These are phyloP conservation scores for Capromys pilorides DNA, from an alignment of 2,797 vertebrate genomes.

Conservation along the genomic window DNA sequence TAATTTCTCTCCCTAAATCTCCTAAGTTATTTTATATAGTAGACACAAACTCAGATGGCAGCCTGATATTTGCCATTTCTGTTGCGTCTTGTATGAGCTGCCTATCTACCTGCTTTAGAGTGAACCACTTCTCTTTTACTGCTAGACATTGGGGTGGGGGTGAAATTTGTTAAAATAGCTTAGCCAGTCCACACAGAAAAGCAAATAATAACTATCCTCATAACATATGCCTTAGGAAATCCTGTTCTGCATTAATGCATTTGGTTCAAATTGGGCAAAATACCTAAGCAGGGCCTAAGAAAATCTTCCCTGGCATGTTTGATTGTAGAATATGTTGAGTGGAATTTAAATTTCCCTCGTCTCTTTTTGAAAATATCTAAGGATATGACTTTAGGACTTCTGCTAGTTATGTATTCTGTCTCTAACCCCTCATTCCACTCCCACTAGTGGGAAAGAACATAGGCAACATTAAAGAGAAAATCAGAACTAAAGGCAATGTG, in stretches of 20 bases:
- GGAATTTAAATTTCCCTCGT: not conserved
- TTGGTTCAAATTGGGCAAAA: not conserved
- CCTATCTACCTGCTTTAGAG: not conserved
- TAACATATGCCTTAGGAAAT: not conserved
- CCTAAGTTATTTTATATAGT: slow-evolving; percentile 32
- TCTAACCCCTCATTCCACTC: not conserved
- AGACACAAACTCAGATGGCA: not conserved
- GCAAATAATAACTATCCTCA: not conserved
- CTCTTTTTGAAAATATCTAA: not conserved
- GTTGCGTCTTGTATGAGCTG: not conserved
- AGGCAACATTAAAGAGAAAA: not conserved
- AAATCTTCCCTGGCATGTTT: not conserved
- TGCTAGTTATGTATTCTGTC: not conserved
- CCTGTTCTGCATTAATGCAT: not conserved
- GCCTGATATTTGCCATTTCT: not conserved
- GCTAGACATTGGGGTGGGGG: not conserved
- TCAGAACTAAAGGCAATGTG: not conserved
- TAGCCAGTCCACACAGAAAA: not conserved
- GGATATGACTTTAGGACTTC: not conserved
- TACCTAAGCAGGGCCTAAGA: not conserved
- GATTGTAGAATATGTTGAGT: not conserved
- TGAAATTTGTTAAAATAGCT: slow-evolving; percentile 1
- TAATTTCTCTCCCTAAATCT: not conserved
- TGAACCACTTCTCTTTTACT: not conserved
- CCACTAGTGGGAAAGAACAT: not conserved